Conservation (phyloP, 2,888 invertebrate genomes). For the Therioaphis trifolii region DNA sequence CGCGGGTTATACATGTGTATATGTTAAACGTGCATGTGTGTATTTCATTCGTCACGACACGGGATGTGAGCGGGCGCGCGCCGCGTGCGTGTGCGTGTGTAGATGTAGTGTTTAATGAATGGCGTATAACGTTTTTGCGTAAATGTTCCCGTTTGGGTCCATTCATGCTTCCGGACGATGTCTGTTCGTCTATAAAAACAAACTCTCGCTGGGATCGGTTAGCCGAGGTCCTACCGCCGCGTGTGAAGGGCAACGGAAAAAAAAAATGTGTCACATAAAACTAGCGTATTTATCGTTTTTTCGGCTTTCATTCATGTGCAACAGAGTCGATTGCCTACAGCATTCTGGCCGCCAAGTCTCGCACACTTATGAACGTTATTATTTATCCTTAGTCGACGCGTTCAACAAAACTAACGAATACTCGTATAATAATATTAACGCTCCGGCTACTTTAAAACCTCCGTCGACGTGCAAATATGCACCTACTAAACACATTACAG, state of each 20-base stretch:
- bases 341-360: not conserved
- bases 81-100: not conserved
- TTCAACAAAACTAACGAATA: slow-evolving; percentile 25
- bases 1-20: too few species aligned
- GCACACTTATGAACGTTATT: slow-evolving; percentile 28
- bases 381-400: slow-evolving; percentile 35
- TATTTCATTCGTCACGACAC: not conserved
- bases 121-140: slow-evolving; percentile 50
- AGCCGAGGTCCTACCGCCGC: slow-evolving; percentile 1
- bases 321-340: not conserved
- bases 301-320: slow-evolving; percentile 49
- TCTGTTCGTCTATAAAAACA: slow-evolving; percentile 52
- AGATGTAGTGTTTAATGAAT: slow-evolving; percentile 41
- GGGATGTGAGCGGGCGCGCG: not conserved
- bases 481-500: not conserved
- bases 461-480: not conserved
- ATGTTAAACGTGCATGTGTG: not conserved
- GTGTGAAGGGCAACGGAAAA: not conserved
- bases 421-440: not conserved
- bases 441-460: not conserved
- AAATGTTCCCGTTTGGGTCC: slow-evolving; percentile 46
- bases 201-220: slow-evolving; percentile 2
- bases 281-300: slow-evolving; percentile 52
- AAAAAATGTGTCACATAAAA: slow-evolving; percentile 49
- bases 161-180: slow-evolving; percentile 55